A percentile compares a stretch with the other conserved stretches of the same genome.
Conservation (phyloP, 2,797 vertebrate species). For the Esox lucius region DNA sequence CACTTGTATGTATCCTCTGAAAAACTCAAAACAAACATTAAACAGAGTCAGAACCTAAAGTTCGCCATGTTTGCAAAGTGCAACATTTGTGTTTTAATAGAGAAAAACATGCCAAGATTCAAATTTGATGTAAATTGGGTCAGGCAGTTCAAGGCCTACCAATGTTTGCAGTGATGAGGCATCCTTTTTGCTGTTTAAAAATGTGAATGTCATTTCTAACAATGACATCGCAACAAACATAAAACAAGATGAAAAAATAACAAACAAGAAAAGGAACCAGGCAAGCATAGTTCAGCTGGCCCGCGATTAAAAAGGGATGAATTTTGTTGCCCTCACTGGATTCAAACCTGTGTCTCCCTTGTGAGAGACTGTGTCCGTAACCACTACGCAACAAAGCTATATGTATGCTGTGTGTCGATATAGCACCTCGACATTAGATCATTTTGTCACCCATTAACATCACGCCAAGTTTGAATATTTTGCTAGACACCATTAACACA, state of each 20-base stretch:
- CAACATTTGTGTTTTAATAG: conserved; percentile 32
- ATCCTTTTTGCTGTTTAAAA: conserved; percentile 2
- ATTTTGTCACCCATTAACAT: too few species aligned
- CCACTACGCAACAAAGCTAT: too few species aligned
- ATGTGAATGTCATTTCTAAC: conserved; percentile 19
- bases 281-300: too few species aligned
- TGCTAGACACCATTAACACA: too few species aligned
- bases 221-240: neutral
- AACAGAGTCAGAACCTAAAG: conserved; percentile 58
- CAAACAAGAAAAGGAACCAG: neutral
- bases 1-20: conserved; percentile 65
- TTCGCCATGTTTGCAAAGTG: conserved; percentile 52
- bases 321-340: too few species aligned
- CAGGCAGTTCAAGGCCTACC: conserved; percentile 42
- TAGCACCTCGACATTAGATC: too few species aligned
- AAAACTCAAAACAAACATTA: conserved; percentile 49
- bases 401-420: too few species aligned
- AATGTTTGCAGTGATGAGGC: conserved; percentile 29
- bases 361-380: too few species aligned
- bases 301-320: too few species aligned
- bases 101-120: conserved; percentile 35
- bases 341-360: too few species aligned
- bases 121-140: conserved; percentile 66
- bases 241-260: neutral
- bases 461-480: too few species aligned